Base-by-base conservation (phyloP, 92 coral and sea anemone species). In the Parazoanthus atlanticus region DNA sequence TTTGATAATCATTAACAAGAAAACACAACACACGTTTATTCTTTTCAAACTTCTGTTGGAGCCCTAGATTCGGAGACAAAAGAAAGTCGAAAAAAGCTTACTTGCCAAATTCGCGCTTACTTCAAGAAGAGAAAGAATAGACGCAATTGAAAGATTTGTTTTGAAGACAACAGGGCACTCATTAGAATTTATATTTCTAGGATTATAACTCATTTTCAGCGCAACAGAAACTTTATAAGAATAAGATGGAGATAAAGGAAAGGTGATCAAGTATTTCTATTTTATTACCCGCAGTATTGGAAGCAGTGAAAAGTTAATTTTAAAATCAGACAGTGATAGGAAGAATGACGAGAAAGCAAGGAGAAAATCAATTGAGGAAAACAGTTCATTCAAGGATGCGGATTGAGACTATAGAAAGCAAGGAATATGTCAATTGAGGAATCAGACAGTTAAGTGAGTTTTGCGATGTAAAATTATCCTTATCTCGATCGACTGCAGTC, bases 121-220 rank as follows among this genome's bases (percentile, higher is more conserved):
- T 71, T 71, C 76, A 84, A 84, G 78, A 69, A 71, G 77, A 81
- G 25, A 84, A 71, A 84, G 66, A 84, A 84, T 84, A 84, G 87
- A 71, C 28, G 78, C 78, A 84, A 84, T 84, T 84, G 87, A 84
- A 56, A 71, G 87, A 84, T 84, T 84, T 84, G 87, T 84, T 73
- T 82, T 52, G 65, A 13, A 84, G 67, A 84, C 87, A 84, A 84
- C 87, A 72, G 77, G 54, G 64, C 28, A 84, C 74, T 84, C 78
- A 70, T 84, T 84, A 46, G 78, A 84, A 84, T 84, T 84, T 84
- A 46, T 84, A 72, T 84, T 84, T 84, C 78, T 84, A 47, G 87
- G 78, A 84, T 84, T 84, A 84, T 31, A 83, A 40, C 86, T 83
- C 77, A 83, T 32, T 84, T 71, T 84, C 78, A 69, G 31, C 78